A percentile compares a stretch with the other conserved stretches of the same genome.
Conservation (phyloP, 2,113 vertebrate genomes). For the Serranochromis macrocephalus region DNA sequence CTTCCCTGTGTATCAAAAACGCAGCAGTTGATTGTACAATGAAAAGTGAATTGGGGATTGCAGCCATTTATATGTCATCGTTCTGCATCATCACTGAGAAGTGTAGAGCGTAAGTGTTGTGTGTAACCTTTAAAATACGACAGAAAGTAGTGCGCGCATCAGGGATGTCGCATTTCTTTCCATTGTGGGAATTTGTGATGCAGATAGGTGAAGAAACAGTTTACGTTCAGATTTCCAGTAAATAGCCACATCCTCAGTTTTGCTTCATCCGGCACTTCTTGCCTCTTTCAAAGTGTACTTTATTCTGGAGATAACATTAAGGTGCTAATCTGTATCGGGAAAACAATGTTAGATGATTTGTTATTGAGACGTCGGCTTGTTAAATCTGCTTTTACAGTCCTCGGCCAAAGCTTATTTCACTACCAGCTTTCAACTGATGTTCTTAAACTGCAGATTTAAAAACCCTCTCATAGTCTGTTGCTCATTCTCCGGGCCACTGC, state of each 20-base stretch:
- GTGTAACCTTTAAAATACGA: neutral
- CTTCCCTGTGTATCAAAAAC: neutral
- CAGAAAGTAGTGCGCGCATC: neutral
- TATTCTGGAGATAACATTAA: neutral
- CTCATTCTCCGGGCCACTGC: neutral
- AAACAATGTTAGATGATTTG: neutral
- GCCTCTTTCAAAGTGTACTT: neutral
- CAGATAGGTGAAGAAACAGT: neutral
- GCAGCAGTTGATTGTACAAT: neutral
- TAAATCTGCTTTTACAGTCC: neutral
- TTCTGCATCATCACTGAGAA: neutral
- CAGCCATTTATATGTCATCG: neutral
- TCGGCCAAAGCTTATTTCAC: slow-evolving; percentile 5
- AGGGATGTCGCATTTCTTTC: neutral
- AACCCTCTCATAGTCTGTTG: slow-evolving; percentile 1
- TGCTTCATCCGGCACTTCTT: neutral
- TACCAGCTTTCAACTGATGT: slow-evolving; percentile 1
- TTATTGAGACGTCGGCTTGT: neutral
- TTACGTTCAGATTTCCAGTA: neutral
- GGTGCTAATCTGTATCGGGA: neutral
- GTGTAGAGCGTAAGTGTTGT: neutral
- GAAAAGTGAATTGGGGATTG: neutral
- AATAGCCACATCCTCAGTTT: neutral
- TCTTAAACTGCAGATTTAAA: slow-evolving; percentile 8
- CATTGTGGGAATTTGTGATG: neutral